These are phyloP conservation scores for Ptychochromis oligacanthus DNA, from an alignment of 2,113 vertebrate genomes.

Conservation along the genomic window DNA sequence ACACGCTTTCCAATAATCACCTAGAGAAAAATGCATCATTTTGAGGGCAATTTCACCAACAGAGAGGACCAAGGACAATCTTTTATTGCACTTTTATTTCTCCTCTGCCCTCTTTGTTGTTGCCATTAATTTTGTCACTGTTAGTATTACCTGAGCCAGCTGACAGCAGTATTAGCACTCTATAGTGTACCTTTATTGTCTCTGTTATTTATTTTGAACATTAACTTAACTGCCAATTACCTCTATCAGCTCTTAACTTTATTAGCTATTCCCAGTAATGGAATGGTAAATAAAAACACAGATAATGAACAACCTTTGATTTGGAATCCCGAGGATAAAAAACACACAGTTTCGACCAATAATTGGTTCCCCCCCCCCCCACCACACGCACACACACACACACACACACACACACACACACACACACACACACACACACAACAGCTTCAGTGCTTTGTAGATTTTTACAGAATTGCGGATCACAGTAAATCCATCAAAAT, in stretches of 20 bases:
- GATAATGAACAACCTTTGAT: neutral
- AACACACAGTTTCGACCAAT: neutral
- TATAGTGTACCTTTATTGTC: neutral
- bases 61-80: constrained; percentile 39
- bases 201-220: constrained; percentile 7
- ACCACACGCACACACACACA: no score
- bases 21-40: constrained; percentile 47
- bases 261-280: neutral
- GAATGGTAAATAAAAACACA: constrained; percentile 3
- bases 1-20: constrained; percentile 33
- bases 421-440: no score
- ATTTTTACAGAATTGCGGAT: constrained; percentile 5
- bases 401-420: no score
- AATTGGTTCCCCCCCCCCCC: neutral
- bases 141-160: neutral
- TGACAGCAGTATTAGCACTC: constrained; percentile 2
- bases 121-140: constrained; percentile 25
- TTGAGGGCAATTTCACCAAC: constrained; percentile 33
- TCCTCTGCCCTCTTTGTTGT: constrained; percentile 21
- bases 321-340: neutral
- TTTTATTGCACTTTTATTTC: constrained; percentile 30
- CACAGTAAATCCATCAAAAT: constrained; percentile 5
- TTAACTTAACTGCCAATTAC: neutral
- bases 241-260: constrained; percentile 16
- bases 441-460: neutral